Percentiles rank a stretch among this genome's conserved stretches.
Conservation (phyloP, 2,888 invertebrate genomes). For the Pseudanteris insignis region DNA sequence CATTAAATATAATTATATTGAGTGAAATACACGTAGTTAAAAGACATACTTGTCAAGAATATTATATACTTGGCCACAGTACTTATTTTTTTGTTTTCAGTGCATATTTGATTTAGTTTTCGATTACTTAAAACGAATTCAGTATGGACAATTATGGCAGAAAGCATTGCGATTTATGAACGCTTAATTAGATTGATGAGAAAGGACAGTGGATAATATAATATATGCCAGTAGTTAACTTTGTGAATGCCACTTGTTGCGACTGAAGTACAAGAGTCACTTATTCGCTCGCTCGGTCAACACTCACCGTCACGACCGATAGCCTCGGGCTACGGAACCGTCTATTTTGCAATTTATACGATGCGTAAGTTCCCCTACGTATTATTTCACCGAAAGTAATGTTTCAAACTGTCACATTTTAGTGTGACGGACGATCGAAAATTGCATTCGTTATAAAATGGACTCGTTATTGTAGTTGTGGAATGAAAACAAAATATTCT, state of each 20-base stretch:
- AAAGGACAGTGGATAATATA: conserved; percentile 29
- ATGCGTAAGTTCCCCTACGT: conserved; percentile 31
- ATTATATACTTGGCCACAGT: no score
- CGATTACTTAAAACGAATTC: no score
- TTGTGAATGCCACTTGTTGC: conserved; percentile 61
- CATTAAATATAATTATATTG: no score
- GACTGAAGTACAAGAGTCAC: conserved; percentile 55
- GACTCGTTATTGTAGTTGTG: no score
- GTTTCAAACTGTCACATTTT: conserved; percentile 21
- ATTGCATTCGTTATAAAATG: no score
- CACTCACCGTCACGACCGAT: conserved; percentile 48
- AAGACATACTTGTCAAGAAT: no score
- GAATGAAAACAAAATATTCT: no score
- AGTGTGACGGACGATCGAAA: conserved; percentile 7
- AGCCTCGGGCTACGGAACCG: conserved; percentile 49
- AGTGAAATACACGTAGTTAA: no score
- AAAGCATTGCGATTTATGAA: conserved; percentile 4
- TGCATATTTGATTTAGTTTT: no score
- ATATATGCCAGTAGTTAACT: conserved; percentile 45
- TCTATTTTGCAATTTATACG: conserved; percentile 50
- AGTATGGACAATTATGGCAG: background rate
- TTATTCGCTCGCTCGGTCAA: conserved; percentile 49
- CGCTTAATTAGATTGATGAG: conserved; percentile 10
- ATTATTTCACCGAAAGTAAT: conserved; percentile 40
- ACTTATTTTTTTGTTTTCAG: no score